Conservation (phyloP, 30 jellyfish, hydroid and myxozoan genomes). For the Sanderia malayensis region DNA sequence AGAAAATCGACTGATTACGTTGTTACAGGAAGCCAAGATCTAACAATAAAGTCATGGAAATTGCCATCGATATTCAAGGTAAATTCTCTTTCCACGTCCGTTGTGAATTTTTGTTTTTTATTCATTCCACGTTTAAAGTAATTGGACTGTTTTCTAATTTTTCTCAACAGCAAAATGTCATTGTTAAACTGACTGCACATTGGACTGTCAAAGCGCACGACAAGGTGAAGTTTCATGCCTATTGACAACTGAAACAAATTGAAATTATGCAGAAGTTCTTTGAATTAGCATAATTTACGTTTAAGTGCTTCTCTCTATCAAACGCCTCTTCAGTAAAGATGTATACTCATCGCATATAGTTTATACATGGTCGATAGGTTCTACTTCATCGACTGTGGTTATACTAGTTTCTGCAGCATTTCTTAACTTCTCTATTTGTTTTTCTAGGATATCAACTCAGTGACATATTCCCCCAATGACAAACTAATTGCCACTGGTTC, state of each 20-base stretch:
- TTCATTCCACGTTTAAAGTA: not conserved
- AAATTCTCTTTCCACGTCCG: not conserved
- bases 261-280: no score
- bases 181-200: constrained; percentile 29
- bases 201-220: constrained; percentile 84
- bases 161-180: constrained; percentile 40
- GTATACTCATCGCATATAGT: no score
- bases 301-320: no score
- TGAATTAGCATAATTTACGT: no score
- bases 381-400: no score
- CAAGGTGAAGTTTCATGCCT: no score
- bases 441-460: constrained; percentile 68
- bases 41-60: constrained; percentile 75
- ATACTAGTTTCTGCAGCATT: no score
- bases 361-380: no score
- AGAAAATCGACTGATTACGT: constrained; percentile 63
- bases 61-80: constrained; percentile 65
- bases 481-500: constrained; percentile 72
- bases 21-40: constrained; percentile 75
- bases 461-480: constrained; percentile 72
- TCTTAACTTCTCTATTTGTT: not conserved
- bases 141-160: no score
- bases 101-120: not conserved
- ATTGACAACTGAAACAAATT: not conserved
- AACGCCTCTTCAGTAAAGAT: no score